phyloP scores from a whole-genome alignment of 2,888 invertebrate genomes.

The Sinopyrophorus schimmeli region DNA sequence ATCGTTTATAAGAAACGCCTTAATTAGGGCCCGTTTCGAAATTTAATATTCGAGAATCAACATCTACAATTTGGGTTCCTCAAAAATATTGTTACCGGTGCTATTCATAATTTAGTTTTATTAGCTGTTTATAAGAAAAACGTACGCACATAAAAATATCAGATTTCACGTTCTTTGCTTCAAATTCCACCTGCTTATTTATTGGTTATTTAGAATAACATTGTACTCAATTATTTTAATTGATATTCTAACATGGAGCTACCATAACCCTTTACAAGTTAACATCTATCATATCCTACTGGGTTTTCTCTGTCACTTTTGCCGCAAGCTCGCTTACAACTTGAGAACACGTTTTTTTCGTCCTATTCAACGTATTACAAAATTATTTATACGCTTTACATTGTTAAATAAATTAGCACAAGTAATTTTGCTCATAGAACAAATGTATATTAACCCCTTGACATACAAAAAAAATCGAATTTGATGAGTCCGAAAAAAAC shows the following conservation, averaged over 20 bases:
- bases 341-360: conserved; percentile 22
- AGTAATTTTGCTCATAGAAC: too few relatives aligned
- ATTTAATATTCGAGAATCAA: too few relatives aligned
- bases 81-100: too few relatives aligned
- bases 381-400: too few relatives aligned
- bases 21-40: too few relatives aligned
- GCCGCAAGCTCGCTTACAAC: conserved; percentile 5
- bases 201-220: conserved; percentile 30
- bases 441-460: too few relatives aligned
- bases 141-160: conserved; percentile 13
- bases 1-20: too few relatives aligned
- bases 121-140: conserved; percentile 4
- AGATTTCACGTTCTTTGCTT: conserved; percentile 13
- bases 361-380: too few relatives aligned
- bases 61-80: too few relatives aligned
- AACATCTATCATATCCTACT: conserved; percentile 16
- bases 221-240: conserved; percentile 33
- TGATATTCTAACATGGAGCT: conserved; percentile 31
- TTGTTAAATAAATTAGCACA: too few relatives aligned
- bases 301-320: conserved; percentile 9
- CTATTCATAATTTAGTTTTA: conserved; percentile 5
- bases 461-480: too few relatives aligned
- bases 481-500: too few relatives aligned
- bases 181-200: conserved; percentile 24
- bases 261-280: conserved; percentile 19